These are phyloP conservation scores for Lordiphosa stackelbergi DNA, from an alignment of 1,140 invertebrate genomes.

Conservation along the genomic window DNA sequence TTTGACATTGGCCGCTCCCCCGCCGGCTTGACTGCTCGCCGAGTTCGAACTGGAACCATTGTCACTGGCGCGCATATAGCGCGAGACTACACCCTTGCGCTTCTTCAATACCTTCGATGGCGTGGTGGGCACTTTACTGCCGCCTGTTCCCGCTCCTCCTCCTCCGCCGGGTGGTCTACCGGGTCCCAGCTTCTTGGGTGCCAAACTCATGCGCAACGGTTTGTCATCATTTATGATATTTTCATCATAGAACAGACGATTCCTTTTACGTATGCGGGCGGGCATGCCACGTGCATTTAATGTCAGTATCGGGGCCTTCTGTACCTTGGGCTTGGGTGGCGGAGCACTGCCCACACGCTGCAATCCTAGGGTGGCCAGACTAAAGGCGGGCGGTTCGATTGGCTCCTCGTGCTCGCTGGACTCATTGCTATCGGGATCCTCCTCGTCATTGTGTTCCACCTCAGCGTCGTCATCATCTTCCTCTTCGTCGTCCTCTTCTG, in stretches of 20 bases:
- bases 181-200: conserved; percentile 76
- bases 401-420: conserved; percentile 78
- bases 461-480: conserved; percentile 22
- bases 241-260: conserved; percentile 93
- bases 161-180: conserved; percentile 28
- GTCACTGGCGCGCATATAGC: conserved; percentile 66
- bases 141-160: conserved; percentile 17
- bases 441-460: conserved; percentile 18
- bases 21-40: conserved; percentile 10
- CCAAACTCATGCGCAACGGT: conserved; percentile 81
- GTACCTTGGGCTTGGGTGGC: conserved; percentile 82
- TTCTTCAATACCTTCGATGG: conserved; percentile 79
- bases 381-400: conserved; percentile 83
- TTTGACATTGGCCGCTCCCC: conserved; percentile 9
- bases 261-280: conserved; percentile 92
- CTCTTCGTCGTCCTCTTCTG: background rate
- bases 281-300: conserved; percentile 92
- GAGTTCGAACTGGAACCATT: conserved; percentile 62
- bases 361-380: conserved; percentile 86
- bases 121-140: conserved; percentile 6
- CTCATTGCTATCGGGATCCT: conserved; percentile 66
- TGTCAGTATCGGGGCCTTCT: conserved; percentile 84
- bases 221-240: conserved; percentile 89
- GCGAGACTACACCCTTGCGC: conserved; percentile 66
- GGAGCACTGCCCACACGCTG: conserved; percentile 87